These are phyloP conservation scores for Oncorhynchus masou DNA, from an alignment of 2,113 vertebrate species.

Conservation along the genomic window DNA sequence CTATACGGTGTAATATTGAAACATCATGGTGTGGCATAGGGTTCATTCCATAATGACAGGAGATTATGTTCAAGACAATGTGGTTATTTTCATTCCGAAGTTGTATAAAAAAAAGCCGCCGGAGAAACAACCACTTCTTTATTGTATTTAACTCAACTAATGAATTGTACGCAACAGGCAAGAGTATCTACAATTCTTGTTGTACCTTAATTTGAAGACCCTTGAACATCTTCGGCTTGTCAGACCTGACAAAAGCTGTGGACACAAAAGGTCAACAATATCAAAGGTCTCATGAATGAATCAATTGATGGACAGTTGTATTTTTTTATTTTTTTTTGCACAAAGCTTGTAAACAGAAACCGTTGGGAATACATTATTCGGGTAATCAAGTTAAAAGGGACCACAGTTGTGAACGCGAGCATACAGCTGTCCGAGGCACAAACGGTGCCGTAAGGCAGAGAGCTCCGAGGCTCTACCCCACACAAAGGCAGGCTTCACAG, in stretches of 20 bases:
- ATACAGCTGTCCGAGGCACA: not conserved
- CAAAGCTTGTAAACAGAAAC: conserved; percentile 26
- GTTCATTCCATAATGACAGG: too few relatives aligned
- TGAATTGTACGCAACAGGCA: not conserved
- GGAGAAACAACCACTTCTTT: too few relatives aligned
- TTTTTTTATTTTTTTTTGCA: conserved; percentile 26
- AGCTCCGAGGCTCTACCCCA: not conserved
- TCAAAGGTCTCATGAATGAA: not conserved
- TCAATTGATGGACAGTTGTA: conserved; percentile 14
- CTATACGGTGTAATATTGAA: too few relatives aligned
- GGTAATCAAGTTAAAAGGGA: not conserved
- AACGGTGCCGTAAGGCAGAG: not conserved
- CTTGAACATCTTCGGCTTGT: conserved; percentile 97
- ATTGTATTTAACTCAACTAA: not conserved
- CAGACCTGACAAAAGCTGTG: conserved; percentile 96
- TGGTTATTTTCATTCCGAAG: too few relatives aligned
- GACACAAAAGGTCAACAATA: conserved; percentile 31
- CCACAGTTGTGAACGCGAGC: not conserved
- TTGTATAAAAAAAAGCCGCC: too few relatives aligned
- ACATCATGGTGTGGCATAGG: too few relatives aligned
- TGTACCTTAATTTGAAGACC: conserved; percentile 97
- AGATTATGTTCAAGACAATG: too few relatives aligned
- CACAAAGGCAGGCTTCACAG: not conserved
- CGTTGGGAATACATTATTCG: not conserved
- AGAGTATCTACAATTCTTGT: not conserved